These are phyloP conservation scores for Hybognathus amarus DNA, from an alignment of 2,797 vertebrate species.

Conservation along the genomic window DNA sequence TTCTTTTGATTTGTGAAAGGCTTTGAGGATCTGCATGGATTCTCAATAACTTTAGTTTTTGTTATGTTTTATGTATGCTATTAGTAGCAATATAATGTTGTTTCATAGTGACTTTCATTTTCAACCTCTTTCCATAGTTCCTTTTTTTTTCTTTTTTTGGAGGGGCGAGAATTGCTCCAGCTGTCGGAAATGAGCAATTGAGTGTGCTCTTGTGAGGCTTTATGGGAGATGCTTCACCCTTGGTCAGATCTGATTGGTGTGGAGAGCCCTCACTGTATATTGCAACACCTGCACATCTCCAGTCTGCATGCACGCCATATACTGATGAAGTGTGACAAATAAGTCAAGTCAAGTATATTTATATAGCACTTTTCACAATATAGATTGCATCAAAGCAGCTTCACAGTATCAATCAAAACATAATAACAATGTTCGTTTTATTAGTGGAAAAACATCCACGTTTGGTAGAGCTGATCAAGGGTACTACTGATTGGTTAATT, in stretches of 20 bases:
- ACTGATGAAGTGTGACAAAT: slow-evolving; percentile 56
- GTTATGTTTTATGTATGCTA: background rate
- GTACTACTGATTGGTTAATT: too few relatives aligned
- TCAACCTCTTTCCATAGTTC: background rate
- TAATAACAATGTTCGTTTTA: too few relatives aligned
- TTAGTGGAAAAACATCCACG: too few relatives aligned
- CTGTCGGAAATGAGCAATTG: slow-evolving; percentile 52
- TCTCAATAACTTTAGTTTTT: background rate
- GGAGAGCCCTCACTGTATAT: slow-evolving; percentile 31
- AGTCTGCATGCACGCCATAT: slow-evolving; percentile 52
- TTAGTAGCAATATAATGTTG: background rate
- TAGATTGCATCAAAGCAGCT: too few relatives aligned
- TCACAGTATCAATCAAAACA: too few relatives aligned
- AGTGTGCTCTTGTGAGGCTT: slow-evolving; percentile 37
- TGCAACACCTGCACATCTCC: slow-evolving; percentile 43
- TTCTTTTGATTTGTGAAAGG: background rate
- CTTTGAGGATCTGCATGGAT: background rate
- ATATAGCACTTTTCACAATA: too few relatives aligned
- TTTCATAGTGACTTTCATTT: background rate
- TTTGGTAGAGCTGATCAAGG: too few relatives aligned
- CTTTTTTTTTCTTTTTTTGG: slow-evolving; percentile 36
- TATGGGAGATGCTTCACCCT: slow-evolving; percentile 48
- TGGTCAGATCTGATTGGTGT: slow-evolving; percentile 53
- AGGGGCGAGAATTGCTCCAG: slow-evolving; percentile 38
- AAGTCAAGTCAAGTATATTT: too few relatives aligned